These are phyloP conservation scores for Clusia tigrina DNA, from an alignment of 2,888 invertebrate genomes.

Conservation along the genomic window DNA sequence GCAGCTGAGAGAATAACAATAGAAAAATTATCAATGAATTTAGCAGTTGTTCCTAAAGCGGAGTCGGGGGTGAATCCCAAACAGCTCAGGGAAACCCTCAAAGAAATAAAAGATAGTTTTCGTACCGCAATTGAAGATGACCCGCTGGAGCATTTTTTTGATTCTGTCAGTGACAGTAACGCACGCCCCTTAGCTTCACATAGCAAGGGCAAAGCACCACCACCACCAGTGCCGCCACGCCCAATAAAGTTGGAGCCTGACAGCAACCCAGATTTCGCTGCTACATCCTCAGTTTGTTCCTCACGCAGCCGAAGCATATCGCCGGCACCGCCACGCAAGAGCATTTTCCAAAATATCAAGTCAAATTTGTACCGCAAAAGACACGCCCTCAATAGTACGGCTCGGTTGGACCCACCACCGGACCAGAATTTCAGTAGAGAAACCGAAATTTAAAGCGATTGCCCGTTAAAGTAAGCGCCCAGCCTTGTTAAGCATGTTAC, in stretches of 20 bases:
- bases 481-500: background rate
- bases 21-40: too few relatives aligned
- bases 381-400: background rate
- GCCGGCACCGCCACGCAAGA: constrained; percentile 13
- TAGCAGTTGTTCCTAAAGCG: constrained; percentile 28
- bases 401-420: background rate
- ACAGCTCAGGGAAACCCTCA: constrained; percentile 46
- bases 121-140: constrained; percentile 45
- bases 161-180: too few relatives aligned
- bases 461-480: background rate
- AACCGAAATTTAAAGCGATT: background rate
- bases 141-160: too few relatives aligned
- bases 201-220: constrained; percentile 57
- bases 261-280: background rate
- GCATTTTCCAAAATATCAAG: constrained; percentile 49
- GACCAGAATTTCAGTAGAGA: constrained; percentile 6
- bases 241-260: background rate
- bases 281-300: background rate
- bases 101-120: constrained; percentile 53
- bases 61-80: constrained; percentile 42
- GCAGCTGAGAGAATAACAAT: background rate
- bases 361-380: too few relatives aligned
- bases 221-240: constrained; percentile 10
- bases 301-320: background rate
- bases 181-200: constrained; percentile 46